phyloP scores from a whole-genome alignment of 1,140 invertebrate species.

The Forficula auricularia region DNA sequence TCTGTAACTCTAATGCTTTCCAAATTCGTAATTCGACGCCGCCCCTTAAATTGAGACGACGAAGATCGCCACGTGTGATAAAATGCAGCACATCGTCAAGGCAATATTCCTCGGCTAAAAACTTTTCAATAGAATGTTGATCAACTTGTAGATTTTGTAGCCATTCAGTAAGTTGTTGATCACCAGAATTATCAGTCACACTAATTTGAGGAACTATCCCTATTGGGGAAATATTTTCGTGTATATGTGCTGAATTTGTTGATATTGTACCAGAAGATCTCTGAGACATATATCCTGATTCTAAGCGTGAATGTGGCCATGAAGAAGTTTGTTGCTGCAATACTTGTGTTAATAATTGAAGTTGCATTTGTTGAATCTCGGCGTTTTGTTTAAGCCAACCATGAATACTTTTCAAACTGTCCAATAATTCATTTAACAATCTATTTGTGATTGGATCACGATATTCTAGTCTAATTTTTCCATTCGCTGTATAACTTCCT shows the following conservation, averaged over 20 bases:
- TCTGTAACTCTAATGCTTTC: conserved; percentile 28
- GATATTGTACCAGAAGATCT: conserved; percentile 9
- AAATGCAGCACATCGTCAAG: conserved; percentile 57
- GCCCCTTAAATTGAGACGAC: conserved; percentile 45
- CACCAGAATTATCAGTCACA: conserved; percentile 19
- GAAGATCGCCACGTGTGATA: conserved; percentile 57
- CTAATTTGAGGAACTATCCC: conserved; percentile 21
- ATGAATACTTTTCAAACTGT: conserved; percentile 53
- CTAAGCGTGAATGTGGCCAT: conserved; percentile 12
- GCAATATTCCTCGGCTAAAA: conserved; percentile 57
- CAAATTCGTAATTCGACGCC: conserved; percentile 40
- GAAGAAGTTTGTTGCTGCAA: conserved; percentile 21
- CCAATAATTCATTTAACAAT: conserved; percentile 40
- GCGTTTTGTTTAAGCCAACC: conserved; percentile 46
- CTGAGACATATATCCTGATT: conserved; percentile 17
- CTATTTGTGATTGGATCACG: conserved; percentile 24
- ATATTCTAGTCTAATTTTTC: conserved; percentile 31
- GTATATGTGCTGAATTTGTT: conserved; percentile 18
- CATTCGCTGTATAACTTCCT: conserved; percentile 22
- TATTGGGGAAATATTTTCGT: conserved; percentile 9
- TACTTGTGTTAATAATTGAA: conserved; percentile 28
- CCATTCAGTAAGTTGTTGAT: conserved; percentile 37
- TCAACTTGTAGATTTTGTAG: conserved; percentile 36
- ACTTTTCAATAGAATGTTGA: conserved; percentile 38
- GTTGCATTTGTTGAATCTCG: conserved; percentile 46